Conservation (phyloP, 2,888 invertebrate genomes). For the Phaonia tiefii region DNA sequence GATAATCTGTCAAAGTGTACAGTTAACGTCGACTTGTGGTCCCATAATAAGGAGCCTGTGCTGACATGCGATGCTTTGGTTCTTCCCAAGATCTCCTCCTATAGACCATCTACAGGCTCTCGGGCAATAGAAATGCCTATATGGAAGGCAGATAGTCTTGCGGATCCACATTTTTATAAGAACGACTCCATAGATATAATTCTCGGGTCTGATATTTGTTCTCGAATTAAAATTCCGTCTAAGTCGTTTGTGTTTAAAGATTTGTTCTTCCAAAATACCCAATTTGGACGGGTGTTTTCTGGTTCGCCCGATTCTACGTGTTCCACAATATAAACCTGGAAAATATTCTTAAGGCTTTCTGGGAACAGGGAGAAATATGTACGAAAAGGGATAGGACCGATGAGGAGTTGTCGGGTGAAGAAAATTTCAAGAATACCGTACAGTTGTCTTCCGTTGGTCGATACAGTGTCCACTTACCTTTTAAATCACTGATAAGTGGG, state of each 20-base stretch:
- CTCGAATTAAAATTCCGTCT: not conserved
- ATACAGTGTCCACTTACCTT: not conserved
- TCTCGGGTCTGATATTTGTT: conserved; percentile 37
- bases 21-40: too few relatives aligned
- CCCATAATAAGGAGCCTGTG: too few relatives aligned
- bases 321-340: conserved; percentile 29
- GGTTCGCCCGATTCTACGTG: not conserved
- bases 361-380: conserved; percentile 31
- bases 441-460: too few relatives aligned
- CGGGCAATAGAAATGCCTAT: too few relatives aligned
- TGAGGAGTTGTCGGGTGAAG: too few relatives aligned
- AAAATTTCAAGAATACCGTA: too few relatives aligned
- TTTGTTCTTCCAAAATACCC: too few relatives aligned
- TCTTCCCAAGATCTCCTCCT: conserved; percentile 3
- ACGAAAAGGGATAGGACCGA: conserved; percentile 2
- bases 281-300: too few relatives aligned
- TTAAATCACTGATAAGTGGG: too few relatives aligned
- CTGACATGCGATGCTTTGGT: too few relatives aligned
- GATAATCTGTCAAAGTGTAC: conserved; percentile 17
- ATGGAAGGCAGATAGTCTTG: not conserved
- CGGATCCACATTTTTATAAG: conserved; percentile 6
- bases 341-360: conserved; percentile 37
- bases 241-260: too few relatives aligned
- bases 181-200: conserved; percentile 33
- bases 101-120: not conserved